Evolutionary conservation across 2,797 vertebrate species (phyloP).

Genomic region (Novumbra hubbsi): DNA sequence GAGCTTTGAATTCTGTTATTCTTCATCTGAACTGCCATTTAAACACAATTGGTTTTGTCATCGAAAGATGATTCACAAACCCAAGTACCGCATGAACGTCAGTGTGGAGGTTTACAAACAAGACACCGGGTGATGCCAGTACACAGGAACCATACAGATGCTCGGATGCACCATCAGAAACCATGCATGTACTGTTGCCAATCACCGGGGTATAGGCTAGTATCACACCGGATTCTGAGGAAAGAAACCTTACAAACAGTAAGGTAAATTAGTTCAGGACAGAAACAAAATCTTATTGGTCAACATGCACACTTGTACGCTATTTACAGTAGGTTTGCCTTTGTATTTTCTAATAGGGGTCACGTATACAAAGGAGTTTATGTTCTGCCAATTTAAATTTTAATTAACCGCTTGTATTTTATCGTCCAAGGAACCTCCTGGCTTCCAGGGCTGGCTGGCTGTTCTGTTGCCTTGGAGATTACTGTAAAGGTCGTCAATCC

Average conservation of each 20-base stretch:
- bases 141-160: background rate
- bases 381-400: conserved; percentile 34
- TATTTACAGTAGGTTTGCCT: conserved; percentile 5
- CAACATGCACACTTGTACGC: conserved; percentile 52
- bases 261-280: conserved; percentile 42
- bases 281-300: conserved; percentile 51
- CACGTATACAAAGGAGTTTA: conserved; percentile 29
- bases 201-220: background rate
- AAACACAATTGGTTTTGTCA: background rate
- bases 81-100: background rate
- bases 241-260: conserved; percentile 26
- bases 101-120: conserved; percentile 1
- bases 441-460: conserved; percentile 37
- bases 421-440: conserved; percentile 39
- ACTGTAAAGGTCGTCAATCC: conserved; percentile 17
- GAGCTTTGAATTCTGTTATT: conserved; percentile 4
- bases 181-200: too few relatives aligned
- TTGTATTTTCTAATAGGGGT: conserved; percentile 31
- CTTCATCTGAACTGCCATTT: background rate
- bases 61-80: conserved; percentile 1
- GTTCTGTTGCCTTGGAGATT: conserved; percentile 49
- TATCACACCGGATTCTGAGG: background rate
- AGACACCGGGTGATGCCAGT: background rate
- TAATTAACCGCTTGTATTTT: conserved; percentile 30
- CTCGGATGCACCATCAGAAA: background rate